Evolutionary conservation across 1,140 invertebrate species (phyloP).

Genomic region (Drosophila parabipectinata): DNA sequence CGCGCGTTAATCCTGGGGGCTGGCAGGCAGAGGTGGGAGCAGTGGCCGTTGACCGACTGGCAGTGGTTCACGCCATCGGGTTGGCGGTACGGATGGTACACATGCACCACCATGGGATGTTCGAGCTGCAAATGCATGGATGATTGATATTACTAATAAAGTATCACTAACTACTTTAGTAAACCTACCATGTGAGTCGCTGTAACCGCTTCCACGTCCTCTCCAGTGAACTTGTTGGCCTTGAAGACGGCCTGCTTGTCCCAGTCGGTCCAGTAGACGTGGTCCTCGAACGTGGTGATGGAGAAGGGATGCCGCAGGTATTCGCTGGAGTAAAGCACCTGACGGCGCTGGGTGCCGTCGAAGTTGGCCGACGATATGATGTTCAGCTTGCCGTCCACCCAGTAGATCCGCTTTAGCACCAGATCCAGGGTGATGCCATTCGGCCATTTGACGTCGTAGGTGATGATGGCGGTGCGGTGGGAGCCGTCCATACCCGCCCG

Average conservation of each 20-base stretch:
- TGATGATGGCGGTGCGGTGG: constrained; percentile 94
- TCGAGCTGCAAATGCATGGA: constrained; percentile 86
- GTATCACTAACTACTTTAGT: too few relatives aligned
- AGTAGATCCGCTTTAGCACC: constrained; percentile 93
- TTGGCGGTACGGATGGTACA: constrained; percentile 96
- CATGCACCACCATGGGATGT: constrained; percentile 97
- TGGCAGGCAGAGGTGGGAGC: constrained; percentile 95
- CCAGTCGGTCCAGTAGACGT: constrained; percentile 99
- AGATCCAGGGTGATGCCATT: constrained; percentile 96
- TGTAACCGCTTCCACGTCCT: constrained; percentile 90
- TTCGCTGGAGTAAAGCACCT: constrained; percentile 90
- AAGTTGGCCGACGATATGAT: constrained; percentile 94
- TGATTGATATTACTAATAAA: background rate
- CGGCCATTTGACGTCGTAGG: constrained; percentile 96
- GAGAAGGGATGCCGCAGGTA: constrained; percentile 95
- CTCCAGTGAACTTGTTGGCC: constrained; percentile 97
- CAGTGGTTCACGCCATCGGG: constrained; percentile 96
- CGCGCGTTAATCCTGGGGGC: constrained; percentile 91
- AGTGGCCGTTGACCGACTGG: constrained; percentile 94
- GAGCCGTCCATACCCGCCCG: constrained; percentile 97
- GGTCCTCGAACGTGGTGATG: constrained; percentile 96
- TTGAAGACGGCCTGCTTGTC: constrained; percentile 95
- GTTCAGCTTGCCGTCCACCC: constrained; percentile 98
- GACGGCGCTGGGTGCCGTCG: constrained; percentile 91
- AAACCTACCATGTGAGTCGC: constrained; percentile 87